Conservation (phyloP, 2,888 invertebrate genomes). For the Spatulosminthurus flaviceps region DNA sequence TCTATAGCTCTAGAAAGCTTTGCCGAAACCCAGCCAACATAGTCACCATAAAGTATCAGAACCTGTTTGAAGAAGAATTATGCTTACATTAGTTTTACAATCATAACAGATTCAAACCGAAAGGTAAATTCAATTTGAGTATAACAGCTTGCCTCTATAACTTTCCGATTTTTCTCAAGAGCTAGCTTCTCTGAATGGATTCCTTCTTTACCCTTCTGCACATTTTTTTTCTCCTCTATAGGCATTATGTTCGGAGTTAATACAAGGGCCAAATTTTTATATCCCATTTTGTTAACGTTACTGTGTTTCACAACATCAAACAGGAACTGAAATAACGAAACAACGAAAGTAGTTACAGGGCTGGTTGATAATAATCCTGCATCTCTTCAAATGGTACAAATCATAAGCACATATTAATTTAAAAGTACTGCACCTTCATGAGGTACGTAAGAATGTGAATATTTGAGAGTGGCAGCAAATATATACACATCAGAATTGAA, state of each 20-base stretch:
- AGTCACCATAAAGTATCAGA: constrained; percentile 54
- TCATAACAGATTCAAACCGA: not conserved
- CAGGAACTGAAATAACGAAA: constrained; percentile 71
- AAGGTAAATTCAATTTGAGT: not conserved
- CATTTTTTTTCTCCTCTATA: constrained; percentile 70
- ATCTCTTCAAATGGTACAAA: too few species aligned
- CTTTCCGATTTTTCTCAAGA: constrained; percentile 75
- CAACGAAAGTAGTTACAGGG: constrained; percentile 33
- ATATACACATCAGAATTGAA: constrained; percentile 75
- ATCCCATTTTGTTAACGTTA: constrained; percentile 82
- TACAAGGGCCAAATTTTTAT: constrained; percentile 84
- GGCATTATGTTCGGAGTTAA: constrained; percentile 89
- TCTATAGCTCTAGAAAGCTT: constrained; percentile 51
- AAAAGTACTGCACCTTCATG: constrained; percentile 73
- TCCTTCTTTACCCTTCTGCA: constrained; percentile 27
- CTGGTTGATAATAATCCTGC: not conserved
- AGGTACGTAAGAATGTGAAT: constrained; percentile 82
- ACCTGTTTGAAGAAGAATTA: constrained; percentile 42
- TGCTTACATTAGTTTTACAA: too few species aligned
- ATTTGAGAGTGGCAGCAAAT: constrained; percentile 79
- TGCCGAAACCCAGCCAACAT: constrained; percentile 47
- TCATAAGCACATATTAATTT: not conserved
- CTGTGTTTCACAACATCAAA: constrained; percentile 76
- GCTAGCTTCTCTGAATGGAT: constrained; percentile 65
- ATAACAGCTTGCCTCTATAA: constrained; percentile 72